These are phyloP conservation scores for Sycophila sp. DNA, from an alignment of 1,140 invertebrate genomes.

Conservation along the genomic window DNA sequence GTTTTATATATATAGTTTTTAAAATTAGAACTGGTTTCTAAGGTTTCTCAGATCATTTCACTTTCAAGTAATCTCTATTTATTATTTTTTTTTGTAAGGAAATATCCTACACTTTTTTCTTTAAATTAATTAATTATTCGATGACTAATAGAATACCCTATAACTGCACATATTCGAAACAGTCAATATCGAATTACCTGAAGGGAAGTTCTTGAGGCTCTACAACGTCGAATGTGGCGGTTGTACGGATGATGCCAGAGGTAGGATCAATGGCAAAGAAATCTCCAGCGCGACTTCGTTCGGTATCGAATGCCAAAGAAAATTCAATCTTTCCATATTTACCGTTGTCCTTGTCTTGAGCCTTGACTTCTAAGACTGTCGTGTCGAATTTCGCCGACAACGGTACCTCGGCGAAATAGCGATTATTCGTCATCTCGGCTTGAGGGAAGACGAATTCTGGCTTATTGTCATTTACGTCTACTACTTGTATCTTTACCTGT, in stretches of 20 bases:
- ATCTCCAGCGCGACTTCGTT: conserved; percentile 60
- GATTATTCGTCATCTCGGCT: conserved; percentile 63
- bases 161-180: too few relatives aligned
- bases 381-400: conserved; percentile 76
- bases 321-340: conserved; percentile 82
- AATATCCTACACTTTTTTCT: too few relatives aligned
- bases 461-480: conserved; percentile 88
- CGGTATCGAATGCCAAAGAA: conserved; percentile 70
- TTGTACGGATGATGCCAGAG: conserved; percentile 79
- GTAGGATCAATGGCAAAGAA: conserved; percentile 80
- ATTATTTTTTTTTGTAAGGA: too few relatives aligned
- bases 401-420: conserved; percentile 79
- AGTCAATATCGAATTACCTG: conserved; percentile 28
- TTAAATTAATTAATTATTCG: too few relatives aligned
- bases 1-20: too few relatives aligned
- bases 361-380: conserved; percentile 80
- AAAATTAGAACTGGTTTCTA: too few relatives aligned
- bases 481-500: conserved; percentile 81
- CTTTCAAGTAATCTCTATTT: too few relatives aligned
- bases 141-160: too few relatives aligned
- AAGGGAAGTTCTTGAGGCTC: conserved; percentile 74
- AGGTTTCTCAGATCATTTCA: too few relatives aligned
- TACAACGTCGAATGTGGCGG: conserved; percentile 76
- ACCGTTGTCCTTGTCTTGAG: conserved; percentile 84
- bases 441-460: conserved; percentile 82